Percentiles rank a stretch among this genome's conserved stretches.
phyloP scores from a whole-genome alignment of 1,140 invertebrate species.

The Thereuonema tuberculata region DNA sequence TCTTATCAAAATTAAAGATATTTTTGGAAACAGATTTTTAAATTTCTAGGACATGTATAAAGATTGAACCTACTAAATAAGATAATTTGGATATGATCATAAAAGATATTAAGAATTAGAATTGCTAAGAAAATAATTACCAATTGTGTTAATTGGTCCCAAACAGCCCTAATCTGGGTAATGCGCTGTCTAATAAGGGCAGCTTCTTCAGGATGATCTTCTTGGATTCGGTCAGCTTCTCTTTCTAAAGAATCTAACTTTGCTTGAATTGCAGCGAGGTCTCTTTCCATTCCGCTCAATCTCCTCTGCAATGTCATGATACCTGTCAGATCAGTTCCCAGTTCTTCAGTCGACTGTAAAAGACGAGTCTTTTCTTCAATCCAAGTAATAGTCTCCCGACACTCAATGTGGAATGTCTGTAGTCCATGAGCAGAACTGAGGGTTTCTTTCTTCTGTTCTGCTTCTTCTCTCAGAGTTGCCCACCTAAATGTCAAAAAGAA shows the following conservation, averaged over 20 bases:
- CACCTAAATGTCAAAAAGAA: conserved; percentile 52
- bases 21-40: background rate
- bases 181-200: conserved; percentile 80
- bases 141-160: conserved; percentile 95
- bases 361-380: conserved; percentile 99
- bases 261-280: conserved; percentile 94
- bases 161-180: conserved; percentile 74
- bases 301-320: conserved; percentile 65
- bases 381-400: conserved; percentile 96
- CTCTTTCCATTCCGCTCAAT: conserved; percentile 94
- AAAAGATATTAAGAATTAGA: no score
- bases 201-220: conserved; percentile 92
- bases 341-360: conserved; percentile 77
- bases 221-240: conserved; percentile 80
- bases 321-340: conserved; percentile 89
- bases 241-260: conserved; percentile 84
- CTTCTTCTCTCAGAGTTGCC: conserved; percentile 71
- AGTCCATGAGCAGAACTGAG: conserved; percentile 92
- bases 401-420: conserved; percentile 99
- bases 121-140: no score
- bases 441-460: conserved; percentile 85
- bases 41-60: no score
- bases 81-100: no score
- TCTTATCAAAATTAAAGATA: no score
- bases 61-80: no score